These are phyloP conservation scores for Hystrix cristata DNA, from an alignment of 2,113 vertebrate species.

Conservation along the genomic window DNA sequence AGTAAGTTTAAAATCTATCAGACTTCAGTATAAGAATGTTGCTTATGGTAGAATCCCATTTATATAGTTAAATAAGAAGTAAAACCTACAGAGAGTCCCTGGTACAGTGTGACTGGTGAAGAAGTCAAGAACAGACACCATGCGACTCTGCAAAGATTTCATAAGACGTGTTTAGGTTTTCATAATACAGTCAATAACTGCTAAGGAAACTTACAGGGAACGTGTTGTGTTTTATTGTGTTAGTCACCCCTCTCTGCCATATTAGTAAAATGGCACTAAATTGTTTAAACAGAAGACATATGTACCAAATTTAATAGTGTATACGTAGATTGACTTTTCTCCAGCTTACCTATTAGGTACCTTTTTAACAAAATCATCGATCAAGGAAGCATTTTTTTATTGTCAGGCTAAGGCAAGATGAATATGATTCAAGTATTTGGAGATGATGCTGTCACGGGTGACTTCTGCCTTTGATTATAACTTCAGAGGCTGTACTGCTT, in stretches of 20 bases:
- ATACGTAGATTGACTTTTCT: background rate
- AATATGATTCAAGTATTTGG: background rate
- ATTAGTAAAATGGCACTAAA: background rate
- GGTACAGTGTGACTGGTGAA: background rate
- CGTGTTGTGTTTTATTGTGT: background rate
- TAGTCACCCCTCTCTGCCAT: background rate
- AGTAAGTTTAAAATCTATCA: background rate
- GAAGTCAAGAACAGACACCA: background rate
- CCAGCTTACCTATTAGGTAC: background rate
- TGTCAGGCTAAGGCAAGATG: background rate
- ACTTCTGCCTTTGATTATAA: background rate
- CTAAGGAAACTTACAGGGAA: background rate
- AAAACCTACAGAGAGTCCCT: background rate
- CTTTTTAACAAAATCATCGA: slow-evolving; percentile 1
- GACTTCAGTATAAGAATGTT: background rate
- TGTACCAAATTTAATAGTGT: background rate
- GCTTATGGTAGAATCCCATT: background rate
- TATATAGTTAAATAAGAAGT: background rate
- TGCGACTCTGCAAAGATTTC: background rate
- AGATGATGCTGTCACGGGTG: background rate
- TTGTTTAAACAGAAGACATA: slow-evolving; percentile 14
- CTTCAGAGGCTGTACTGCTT: background rate
- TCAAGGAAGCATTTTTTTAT: background rate
- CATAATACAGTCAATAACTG: background rate
- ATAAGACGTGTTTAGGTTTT: background rate